phyloP scores from a whole-genome alignment of 2,113 vertebrate species.

The Phalacrocorax aristotelis region DNA sequence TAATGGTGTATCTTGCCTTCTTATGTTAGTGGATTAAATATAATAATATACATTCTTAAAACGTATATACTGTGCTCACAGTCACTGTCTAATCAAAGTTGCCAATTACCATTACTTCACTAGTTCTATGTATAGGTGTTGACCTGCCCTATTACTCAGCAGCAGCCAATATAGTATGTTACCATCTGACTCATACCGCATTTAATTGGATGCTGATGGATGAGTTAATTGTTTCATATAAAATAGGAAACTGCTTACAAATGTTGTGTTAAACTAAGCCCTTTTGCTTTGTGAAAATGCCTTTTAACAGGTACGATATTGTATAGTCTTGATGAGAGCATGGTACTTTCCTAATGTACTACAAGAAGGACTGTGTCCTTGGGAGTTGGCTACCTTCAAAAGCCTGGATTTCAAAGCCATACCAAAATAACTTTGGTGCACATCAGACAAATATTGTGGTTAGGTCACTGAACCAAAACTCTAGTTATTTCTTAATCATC shows the following conservation, averaged over 20 bases:
- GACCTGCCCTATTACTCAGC: not conserved
- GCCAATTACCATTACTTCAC: not conserved
- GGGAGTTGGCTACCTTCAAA: not conserved
- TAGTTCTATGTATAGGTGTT: not conserved
- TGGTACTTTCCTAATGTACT: not conserved
- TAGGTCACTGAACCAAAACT: not conserved
- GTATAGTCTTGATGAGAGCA: not conserved
- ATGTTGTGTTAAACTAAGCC: not conserved
- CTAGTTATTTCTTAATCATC: not conserved
- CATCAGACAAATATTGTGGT: not conserved
- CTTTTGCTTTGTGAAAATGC: not conserved
- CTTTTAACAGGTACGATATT: not conserved
- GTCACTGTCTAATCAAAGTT: not conserved
- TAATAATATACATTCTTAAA: not conserved
- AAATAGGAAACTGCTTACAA: not conserved
- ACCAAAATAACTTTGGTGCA: not conserved
- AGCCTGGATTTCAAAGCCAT: not conserved
- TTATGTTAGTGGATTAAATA: not conserved
- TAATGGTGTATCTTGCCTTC: not conserved
- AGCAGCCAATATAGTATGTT: not conserved
- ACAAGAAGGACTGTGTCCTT: not conserved
- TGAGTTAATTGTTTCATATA: not conserved
- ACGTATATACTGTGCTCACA: fast-evolving
- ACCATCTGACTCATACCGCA: not conserved
- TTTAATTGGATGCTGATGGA: not conserved